These are phyloP conservation scores for Odontophorus gujanensis DNA, from an alignment of 2,113 vertebrate species.

Conservation along the genomic window DNA sequence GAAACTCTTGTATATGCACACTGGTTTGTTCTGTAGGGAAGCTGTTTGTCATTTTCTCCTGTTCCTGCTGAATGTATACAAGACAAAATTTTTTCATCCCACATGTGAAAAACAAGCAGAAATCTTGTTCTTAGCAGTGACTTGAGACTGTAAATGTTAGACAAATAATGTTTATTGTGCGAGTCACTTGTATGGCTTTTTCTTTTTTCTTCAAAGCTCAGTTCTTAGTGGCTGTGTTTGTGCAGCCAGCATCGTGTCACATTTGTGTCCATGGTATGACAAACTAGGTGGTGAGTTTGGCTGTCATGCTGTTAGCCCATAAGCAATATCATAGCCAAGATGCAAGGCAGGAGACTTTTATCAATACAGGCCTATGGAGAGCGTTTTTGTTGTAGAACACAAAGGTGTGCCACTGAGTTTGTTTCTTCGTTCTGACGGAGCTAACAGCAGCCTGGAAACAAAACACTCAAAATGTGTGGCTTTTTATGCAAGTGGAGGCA, in stretches of 20 bases:
- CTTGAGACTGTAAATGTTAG: not conserved
- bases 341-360: not conserved
- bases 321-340: not conserved
- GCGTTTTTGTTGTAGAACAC: not conserved
- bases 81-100: not conserved
- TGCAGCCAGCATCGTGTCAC: fast-evolving
- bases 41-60: not conserved
- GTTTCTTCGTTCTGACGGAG: not conserved
- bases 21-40: not conserved
- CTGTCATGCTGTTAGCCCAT: not conserved
- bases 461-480: not conserved
- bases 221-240: not conserved
- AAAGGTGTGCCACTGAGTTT: fast-evolving
- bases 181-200: not conserved
- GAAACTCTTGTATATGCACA: not conserved
- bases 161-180: not conserved
- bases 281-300: not conserved
- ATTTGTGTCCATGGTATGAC: fast-evolving
- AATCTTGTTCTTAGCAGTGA: not conserved
- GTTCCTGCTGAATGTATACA: not conserved
- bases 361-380: not conserved
- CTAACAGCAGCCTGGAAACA: not conserved
- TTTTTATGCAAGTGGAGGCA: fast-evolving
- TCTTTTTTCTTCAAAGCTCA: not conserved
- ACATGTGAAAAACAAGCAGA: not conserved